Evolutionary conservation across 2,113 vertebrate species (phyloP).

Genomic region (Helogale parvula): DNA sequence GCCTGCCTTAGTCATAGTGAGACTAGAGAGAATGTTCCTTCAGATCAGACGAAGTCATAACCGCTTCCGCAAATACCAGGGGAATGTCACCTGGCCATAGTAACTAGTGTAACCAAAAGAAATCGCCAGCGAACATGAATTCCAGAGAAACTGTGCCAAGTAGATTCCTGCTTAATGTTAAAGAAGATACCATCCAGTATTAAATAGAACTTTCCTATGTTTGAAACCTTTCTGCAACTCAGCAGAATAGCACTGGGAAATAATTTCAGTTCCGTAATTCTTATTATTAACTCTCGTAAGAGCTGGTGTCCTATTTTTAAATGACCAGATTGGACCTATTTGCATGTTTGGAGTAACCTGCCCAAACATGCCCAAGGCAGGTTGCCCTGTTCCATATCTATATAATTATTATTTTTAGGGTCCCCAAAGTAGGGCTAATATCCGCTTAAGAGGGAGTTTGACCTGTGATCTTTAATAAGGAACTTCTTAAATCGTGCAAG

Average conservation of each 20-base stretch:
- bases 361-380: background rate
- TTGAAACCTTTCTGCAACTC: background rate
- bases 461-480: slow-evolving; percentile 1
- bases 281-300: slow-evolving; percentile 14
- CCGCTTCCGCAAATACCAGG: background rate
- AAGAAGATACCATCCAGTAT: background rate
- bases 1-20: slow-evolving; percentile 74
- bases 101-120: slow-evolving; percentile 19
- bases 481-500: slow-evolving; percentile 16
- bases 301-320: slow-evolving; percentile 35
- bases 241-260: background rate
- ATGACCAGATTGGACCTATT: background rate
- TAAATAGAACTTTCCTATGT: background rate
- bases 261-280: background rate
- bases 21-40: slow-evolving; percentile 69
- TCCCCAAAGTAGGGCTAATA: background rate
- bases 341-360: background rate
- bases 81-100: background rate
- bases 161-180: background rate
- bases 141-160: background rate
- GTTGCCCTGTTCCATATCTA: background rate
- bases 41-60: slow-evolving; percentile 49
- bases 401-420: background rate
- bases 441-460: background rate
- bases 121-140: background rate